Evolutionary conservation across 2,888 invertebrate genomes (phyloP).

Genomic region (Chrysotoxum bicinctum): DNA sequence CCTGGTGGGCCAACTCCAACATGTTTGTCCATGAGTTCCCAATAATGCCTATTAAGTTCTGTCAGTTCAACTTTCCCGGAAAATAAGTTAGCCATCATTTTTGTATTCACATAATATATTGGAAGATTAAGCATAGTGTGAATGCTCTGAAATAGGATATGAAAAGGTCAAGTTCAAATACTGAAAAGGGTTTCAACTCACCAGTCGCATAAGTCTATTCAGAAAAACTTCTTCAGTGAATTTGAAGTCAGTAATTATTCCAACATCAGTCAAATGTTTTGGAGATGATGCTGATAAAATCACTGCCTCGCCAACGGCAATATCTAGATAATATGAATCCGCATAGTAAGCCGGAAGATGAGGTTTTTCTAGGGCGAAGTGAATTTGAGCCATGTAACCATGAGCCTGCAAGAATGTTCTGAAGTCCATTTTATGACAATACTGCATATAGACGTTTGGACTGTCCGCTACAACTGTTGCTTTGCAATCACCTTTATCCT

Average conservation of each 20-base stretch:
- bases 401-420: conserved; percentile 66
- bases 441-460: conserved; percentile 34
- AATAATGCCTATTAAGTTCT: conserved; percentile 86
- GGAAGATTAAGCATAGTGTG: background rate
- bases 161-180: background rate
- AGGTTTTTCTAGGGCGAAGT: conserved; percentile 45
- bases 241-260: background rate
- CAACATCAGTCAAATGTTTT: conserved; percentile 36
- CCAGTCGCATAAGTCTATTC: conserved; percentile 56
- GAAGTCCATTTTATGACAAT: conserved; percentile 62
- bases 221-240: conserved; percentile 9
- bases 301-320: conserved; percentile 54
- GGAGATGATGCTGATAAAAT: conserved; percentile 54
- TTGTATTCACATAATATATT: conserved; percentile 34
- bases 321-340: conserved; percentile 37
- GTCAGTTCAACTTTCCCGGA: conserved; percentile 84
- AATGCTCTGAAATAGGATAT: background rate
- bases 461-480: conserved; percentile 5
- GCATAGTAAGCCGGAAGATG: conserved; percentile 51
- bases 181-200: background rate
- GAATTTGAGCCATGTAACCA: conserved; percentile 51
- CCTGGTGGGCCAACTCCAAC: conserved; percentile 87
- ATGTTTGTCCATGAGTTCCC: conserved; percentile 84
- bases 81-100: conserved; percentile 87
- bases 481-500: conserved; percentile 35